Evolutionary conservation across 1,140 invertebrate species (phyloP).

Genomic region (Rhopalosiphum padi): DNA sequence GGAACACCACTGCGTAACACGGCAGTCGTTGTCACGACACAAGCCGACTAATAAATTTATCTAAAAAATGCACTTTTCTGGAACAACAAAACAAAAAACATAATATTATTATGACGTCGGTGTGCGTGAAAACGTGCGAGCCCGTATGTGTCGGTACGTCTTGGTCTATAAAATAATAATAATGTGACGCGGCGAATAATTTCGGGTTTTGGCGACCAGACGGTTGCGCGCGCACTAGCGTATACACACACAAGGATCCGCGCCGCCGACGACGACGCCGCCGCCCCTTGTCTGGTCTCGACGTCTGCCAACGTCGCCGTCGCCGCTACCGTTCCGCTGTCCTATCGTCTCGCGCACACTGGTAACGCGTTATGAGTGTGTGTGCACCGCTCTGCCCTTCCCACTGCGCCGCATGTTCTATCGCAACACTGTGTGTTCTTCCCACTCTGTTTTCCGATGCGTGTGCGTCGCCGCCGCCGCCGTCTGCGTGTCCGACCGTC

Average conservation of each 20-base stretch:
- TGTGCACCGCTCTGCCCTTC: background rate
- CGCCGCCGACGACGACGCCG: conserved; percentile 59
- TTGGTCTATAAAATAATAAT: conserved; percentile 11
- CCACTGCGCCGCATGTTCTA: background rate
- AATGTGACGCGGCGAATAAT: conserved; percentile 18
- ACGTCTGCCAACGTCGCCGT: conserved; percentile 62
- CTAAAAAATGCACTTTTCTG: background rate
- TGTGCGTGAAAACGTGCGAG: background rate
- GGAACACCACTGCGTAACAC: too few species aligned
- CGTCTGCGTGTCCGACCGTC: conserved; percentile 37
- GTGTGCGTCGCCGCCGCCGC: conserved; percentile 47
- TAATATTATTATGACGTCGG: background rate
- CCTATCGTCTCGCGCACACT: conserved; percentile 56
- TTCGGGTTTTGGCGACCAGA: conserved; percentile 49
- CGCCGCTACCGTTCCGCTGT: conserved; percentile 55
- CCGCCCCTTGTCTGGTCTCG: conserved; percentile 63
- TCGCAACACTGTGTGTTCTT: background rate
- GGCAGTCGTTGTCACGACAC: too few species aligned
- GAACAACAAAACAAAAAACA: background rate
- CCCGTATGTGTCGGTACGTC: background rate
- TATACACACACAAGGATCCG: conserved; percentile 61
- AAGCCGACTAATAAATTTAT: too few species aligned
- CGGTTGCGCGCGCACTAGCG: conserved; percentile 50
- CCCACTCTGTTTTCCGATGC: conserved; percentile 50
- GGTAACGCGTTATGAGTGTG: conserved; percentile 14